phyloP scores from a whole-genome alignment of 2,888 invertebrate genomes.

The Cosmia trapezina region DNA sequence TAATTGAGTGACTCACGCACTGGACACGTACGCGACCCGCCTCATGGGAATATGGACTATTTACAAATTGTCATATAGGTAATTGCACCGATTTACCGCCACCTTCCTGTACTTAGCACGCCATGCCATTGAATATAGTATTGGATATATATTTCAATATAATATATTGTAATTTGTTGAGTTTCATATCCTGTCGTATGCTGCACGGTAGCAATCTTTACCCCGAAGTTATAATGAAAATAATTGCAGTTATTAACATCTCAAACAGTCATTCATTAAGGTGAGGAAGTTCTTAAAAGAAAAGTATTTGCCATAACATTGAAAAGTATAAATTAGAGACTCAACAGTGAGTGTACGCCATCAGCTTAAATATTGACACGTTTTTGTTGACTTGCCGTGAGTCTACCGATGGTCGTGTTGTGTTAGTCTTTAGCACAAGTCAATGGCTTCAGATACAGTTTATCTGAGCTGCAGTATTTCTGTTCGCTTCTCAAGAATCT shows the following conservation, averaged over 20 bases:
- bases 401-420: slow-evolving; percentile 37
- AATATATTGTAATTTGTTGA: slow-evolving; percentile 48
- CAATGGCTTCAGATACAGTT: slow-evolving; percentile 67
- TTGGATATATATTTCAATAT: slow-evolving; percentile 50
- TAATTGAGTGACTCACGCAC: slow-evolving; percentile 83
- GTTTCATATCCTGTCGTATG: slow-evolving; percentile 68
- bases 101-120: slow-evolving; percentile 74
- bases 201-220: slow-evolving; percentile 26
- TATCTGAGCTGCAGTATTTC: slow-evolving; percentile 42
- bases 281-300: slow-evolving; percentile 15
- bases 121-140: slow-evolving; percentile 66
- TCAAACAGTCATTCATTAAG: background rate
- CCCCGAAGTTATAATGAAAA: slow-evolving; percentile 35
- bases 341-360: slow-evolving; percentile 16
- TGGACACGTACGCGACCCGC: slow-evolving; percentile 69
- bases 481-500: slow-evolving; percentile 78
- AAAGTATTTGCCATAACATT: slow-evolving; percentile 32
- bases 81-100: slow-evolving; percentile 73
- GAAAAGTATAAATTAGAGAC: slow-evolving; percentile 36
- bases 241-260: slow-evolving; percentile 24
- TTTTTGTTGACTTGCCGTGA: slow-evolving; percentile 48
- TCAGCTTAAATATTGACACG: slow-evolving; percentile 44
- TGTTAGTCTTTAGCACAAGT: slow-evolving; percentile 54
- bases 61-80: slow-evolving; percentile 80
- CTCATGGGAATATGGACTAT: slow-evolving; percentile 72